phyloP scores from a whole-genome alignment of 2,888 invertebrate species.

The Epiblema foenella region DNA sequence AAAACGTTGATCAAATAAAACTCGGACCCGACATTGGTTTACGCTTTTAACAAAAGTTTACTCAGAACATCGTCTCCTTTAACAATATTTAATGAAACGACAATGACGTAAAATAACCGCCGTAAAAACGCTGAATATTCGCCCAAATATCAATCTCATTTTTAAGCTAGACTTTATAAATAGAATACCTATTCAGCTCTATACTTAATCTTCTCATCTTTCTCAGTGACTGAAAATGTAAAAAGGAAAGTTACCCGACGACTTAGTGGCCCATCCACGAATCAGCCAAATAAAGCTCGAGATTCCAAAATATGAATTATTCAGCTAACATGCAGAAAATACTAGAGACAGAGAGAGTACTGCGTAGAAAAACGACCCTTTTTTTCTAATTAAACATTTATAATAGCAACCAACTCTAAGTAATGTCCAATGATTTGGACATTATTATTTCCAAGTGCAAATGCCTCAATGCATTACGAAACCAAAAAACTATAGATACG shows the following conservation, averaged over 20 bases:
- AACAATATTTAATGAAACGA: too few relatives aligned
- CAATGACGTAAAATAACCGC: too few relatives aligned
- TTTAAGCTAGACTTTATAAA: not conserved
- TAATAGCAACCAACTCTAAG: too few relatives aligned
- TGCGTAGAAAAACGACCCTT: not conserved
- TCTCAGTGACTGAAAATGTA: constrained; percentile 17
- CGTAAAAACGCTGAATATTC: not conserved
- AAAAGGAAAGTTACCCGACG: constrained; percentile 17
- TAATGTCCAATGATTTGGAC: too few relatives aligned
- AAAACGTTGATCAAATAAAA: too few relatives aligned
- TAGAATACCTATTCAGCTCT: not conserved
- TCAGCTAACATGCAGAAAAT: constrained; percentile 48
- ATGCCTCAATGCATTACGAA: not conserved
- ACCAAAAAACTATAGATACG: not conserved
- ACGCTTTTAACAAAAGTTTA: too few relatives aligned
- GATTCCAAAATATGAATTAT: constrained; percentile 61
- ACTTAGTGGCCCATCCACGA: constrained; percentile 16
- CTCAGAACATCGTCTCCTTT: too few relatives aligned
- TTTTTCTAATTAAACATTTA: too few relatives aligned
- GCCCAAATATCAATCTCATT: too few relatives aligned
- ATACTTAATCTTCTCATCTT: constrained; percentile 1
- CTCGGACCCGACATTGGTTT: too few relatives aligned
- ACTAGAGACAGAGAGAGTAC: not conserved
- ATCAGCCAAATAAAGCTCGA: constrained; percentile 46
- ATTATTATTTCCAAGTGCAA: not conserved